Conservation (phyloP, 2,797 vertebrate species). For the Leuciscus waleckii region DNA sequence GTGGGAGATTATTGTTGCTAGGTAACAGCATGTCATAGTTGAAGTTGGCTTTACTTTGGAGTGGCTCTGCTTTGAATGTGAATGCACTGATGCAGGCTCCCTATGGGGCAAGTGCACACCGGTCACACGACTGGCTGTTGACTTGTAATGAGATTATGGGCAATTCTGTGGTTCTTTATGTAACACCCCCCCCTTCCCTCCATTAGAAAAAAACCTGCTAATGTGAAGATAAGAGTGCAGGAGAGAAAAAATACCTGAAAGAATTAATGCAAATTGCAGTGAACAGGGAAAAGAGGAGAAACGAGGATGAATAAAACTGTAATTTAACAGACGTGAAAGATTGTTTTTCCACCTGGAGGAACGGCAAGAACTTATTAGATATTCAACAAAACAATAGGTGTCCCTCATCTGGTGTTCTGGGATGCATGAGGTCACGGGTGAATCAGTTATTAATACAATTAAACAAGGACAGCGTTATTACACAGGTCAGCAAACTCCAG, state of each 20-base stretch:
- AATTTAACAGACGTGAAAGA: conserved; percentile 7
- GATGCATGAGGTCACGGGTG: not conserved
- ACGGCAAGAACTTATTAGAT: not conserved
- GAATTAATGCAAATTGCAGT: conserved; percentile 26
- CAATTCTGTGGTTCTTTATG: conserved; percentile 16
- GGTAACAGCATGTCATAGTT: conserved; percentile 63
- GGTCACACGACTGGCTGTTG: conserved; percentile 33
- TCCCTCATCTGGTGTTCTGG: not conserved
- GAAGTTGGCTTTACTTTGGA: conserved; percentile 51
- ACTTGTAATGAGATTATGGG: conserved; percentile 46
- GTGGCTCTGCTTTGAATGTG: conserved; percentile 48
- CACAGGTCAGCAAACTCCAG: conserved; percentile 11
- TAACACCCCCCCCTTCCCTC: not conserved
- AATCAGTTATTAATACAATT: conserved; percentile 13
- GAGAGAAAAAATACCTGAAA: conserved; percentile 31
- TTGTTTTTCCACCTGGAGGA: not conserved
- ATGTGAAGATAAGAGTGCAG: conserved; percentile 7
- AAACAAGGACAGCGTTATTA: conserved; percentile 8
- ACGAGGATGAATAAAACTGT: conserved; percentile 3
- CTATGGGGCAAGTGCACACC: conserved; percentile 19
- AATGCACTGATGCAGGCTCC: conserved; percentile 31
- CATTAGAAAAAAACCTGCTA: conserved; percentile 8
- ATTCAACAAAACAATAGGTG: not conserved
- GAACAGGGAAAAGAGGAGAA: conserved; percentile 2
- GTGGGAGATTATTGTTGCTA: conserved; percentile 64